Evolutionary conservation across 2,888 invertebrate species (phyloP).

Genomic region (Sisyra terminalis): DNA sequence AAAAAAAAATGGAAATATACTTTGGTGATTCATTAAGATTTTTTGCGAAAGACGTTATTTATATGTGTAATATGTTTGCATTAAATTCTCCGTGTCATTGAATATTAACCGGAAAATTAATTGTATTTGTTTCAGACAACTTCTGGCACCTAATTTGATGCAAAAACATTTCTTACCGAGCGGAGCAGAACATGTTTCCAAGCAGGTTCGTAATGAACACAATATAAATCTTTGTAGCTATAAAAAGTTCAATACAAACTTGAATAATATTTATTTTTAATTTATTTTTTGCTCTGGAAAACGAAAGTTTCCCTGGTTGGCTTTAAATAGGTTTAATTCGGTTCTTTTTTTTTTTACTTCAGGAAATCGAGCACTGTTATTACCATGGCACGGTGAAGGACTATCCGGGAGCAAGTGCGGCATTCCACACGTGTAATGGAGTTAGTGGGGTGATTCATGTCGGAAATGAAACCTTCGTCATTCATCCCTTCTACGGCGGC

Average conservation of each 20-base stretch:
- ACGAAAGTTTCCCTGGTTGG: background rate
- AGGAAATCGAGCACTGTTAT: slow-evolving; percentile 97
- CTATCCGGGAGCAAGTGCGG: slow-evolving; percentile 90
- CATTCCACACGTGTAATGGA: slow-evolving; percentile 96
- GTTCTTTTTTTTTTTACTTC: slow-evolving; percentile 21
- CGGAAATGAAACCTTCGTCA: slow-evolving; percentile 95
- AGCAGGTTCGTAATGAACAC: slow-evolving; percentile 40
- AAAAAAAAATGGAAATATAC: too few species aligned
- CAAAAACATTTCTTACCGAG: slow-evolving; percentile 79
- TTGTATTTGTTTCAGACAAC: slow-evolving; percentile 54
- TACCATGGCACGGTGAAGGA: slow-evolving; percentile 96
- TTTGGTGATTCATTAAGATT: too few species aligned
- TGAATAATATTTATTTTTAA: background rate
- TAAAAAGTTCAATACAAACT: background rate
- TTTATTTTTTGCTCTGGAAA: background rate
- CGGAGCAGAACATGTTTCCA: slow-evolving; percentile 67
- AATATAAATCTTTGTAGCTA: background rate
- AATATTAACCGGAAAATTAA: background rate
- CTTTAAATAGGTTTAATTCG: background rate
- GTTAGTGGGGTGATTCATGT: slow-evolving; percentile 95
- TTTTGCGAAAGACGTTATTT: too few species aligned
- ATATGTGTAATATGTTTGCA: too few species aligned
- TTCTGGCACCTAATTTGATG: slow-evolving; percentile 81
- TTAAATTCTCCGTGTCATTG: too few species aligned
- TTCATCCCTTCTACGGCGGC: slow-evolving; percentile 94